Conservation (phyloP, 1,140 invertebrate species). For the Pogonognathellus flavescens region DNA sequence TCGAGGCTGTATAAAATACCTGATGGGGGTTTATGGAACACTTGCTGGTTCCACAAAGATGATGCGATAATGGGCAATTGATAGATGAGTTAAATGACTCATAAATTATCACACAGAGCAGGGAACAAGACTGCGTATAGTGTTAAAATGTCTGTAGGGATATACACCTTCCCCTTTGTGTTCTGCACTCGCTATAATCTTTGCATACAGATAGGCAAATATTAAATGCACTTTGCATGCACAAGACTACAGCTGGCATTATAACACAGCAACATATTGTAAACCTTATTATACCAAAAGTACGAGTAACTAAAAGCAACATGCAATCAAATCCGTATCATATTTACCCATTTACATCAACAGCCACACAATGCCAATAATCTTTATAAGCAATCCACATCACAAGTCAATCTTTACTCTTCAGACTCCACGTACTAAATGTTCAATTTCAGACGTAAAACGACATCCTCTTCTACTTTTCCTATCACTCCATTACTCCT, state of each 20-base stretch:
- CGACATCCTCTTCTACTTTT: neutral
- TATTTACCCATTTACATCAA: neutral
- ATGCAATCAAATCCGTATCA: conserved; percentile 26
- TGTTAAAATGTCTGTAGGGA: neutral
- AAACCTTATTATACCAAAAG: neutral
- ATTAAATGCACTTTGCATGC: neutral
- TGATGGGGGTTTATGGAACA: conserved; percentile 58
- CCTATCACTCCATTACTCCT: neutral
- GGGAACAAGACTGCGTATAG: conserved; percentile 18
- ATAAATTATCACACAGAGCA: conserved; percentile 63
- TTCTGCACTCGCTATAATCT: too few species aligned
- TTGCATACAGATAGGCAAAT: neutral
- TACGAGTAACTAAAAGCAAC: neutral
- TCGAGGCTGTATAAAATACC: conserved; percentile 13
- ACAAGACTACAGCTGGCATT: neutral
- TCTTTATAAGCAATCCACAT: conserved; percentile 15
- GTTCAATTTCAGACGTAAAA: neutral
- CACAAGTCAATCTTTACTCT: neutral
- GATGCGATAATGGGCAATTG: conserved; percentile 64
- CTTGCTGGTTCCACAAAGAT: conserved; percentile 59
- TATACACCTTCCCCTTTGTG: neutral
- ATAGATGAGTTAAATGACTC: conserved; percentile 66
- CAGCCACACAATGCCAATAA: conserved; percentile 14
- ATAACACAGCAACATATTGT: neutral
- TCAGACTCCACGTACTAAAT: neutral